Conservation (phyloP, 2,113 vertebrate genomes). For the Boleophthalmus pectinirostris region DNA sequence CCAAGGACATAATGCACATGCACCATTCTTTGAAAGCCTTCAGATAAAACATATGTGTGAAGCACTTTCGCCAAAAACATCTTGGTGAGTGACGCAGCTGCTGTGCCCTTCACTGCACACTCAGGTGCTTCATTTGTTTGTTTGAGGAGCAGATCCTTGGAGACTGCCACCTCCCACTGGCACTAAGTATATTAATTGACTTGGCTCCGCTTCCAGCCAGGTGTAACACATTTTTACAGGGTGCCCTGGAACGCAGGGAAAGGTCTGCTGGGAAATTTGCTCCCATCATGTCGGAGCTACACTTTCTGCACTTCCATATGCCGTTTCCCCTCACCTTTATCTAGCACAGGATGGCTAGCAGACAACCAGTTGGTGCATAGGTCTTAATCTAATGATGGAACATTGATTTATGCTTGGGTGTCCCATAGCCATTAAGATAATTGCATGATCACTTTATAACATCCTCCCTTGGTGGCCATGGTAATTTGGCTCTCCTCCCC, state of each 20-base stretch:
- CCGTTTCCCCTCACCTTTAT: constrained; percentile 30
- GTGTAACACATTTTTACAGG: constrained; percentile 47
- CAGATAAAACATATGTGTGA: not conserved
- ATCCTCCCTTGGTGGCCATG: constrained; percentile 61
- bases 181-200: constrained; percentile 59
- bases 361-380: constrained; percentile 38
- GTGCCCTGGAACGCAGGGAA: constrained; percentile 12
- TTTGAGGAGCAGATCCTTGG: constrained; percentile 31
- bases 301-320: constrained; percentile 29
- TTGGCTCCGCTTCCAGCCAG: constrained; percentile 46
- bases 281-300: constrained; percentile 11
- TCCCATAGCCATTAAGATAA: constrained; percentile 79
- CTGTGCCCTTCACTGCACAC: constrained; percentile 20
- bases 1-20: not conserved
- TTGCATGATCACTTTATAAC: constrained; percentile 81
- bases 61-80: constrained; percentile 19
- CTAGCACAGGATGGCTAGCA: constrained; percentile 21
- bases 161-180: constrained; percentile 32
- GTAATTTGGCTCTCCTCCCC: constrained; percentile 55
- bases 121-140: constrained; percentile 60
- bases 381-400: constrained; percentile 72
- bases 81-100: constrained; percentile 16
- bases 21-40: not conserved
- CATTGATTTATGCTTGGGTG: constrained; percentile 78
- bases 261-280: constrained; percentile 45